These are phyloP conservation scores for Schizotus pectinicornis DNA, from an alignment of 2,888 invertebrate species.

Conservation along the genomic window DNA sequence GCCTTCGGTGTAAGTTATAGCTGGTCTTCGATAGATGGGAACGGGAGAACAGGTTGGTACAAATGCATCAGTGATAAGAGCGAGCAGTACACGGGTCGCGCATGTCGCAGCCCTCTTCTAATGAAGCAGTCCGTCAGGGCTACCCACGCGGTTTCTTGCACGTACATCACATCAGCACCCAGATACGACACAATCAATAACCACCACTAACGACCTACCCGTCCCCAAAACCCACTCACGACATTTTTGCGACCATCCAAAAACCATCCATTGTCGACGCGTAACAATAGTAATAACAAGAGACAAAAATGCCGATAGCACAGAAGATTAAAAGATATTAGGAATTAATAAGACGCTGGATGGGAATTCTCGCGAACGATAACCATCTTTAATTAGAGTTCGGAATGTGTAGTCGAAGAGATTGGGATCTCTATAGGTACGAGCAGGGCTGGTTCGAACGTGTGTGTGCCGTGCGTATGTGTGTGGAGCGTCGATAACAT, in stretches of 20 bases:
- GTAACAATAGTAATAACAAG: conserved; percentile 44
- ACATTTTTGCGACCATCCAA: conserved; percentile 14
- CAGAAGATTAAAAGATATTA: conserved; percentile 51
- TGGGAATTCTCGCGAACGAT: conserved; percentile 53
- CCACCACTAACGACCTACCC: conserved; percentile 1
- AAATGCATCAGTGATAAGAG: conserved; percentile 56
- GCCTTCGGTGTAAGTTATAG: conserved; percentile 42
- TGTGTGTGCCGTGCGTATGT: conserved; percentile 38
- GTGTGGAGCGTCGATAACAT: conserved; percentile 33
- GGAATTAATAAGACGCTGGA: conserved; percentile 56
- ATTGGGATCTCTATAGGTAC: conserved; percentile 38
- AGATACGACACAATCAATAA: conserved; percentile 33
- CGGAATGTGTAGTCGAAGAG: conserved; percentile 45
- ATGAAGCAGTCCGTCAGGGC: conserved; percentile 58
- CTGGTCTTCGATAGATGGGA: conserved; percentile 41
- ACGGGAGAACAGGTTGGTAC: conserved; percentile 49
- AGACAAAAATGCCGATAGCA: conserved; percentile 48
- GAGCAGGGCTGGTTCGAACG: conserved; percentile 33
- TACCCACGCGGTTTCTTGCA: conserved; percentile 46
- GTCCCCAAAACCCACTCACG: conserved; percentile 2
- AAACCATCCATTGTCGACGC: conserved; percentile 32
- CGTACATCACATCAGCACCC: conserved; percentile 49
- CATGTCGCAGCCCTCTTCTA: conserved; percentile 54
- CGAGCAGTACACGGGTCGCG: conserved; percentile 56
- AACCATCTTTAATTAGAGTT: conserved; percentile 49